A percentile compares a stretch with the other conserved stretches of the same genome.
These are phyloP conservation scores for Eupithecia tripunctaria DNA, from an alignment of 2,888 invertebrate genomes.

Conservation along the genomic window DNA sequence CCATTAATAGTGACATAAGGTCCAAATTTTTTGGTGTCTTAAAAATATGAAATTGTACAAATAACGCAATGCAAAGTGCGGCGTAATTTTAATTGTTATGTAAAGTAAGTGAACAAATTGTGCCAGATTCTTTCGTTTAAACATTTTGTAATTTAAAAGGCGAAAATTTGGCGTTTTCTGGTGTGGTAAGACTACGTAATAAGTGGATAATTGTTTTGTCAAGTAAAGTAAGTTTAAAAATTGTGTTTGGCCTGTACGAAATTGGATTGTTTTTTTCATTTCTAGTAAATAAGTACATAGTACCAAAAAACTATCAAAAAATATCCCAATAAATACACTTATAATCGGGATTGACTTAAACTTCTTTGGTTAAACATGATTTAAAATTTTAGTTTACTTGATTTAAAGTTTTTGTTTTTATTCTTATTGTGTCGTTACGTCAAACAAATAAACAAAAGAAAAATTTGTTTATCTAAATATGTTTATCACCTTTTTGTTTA, in stretches of 20 bases:
- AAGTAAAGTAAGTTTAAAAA: neutral
- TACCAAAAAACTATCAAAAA: too few species aligned
- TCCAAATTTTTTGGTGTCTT: neutral
- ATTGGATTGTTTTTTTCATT: neutral
- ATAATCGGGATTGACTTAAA: too few species aligned
- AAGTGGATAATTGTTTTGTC: neutral
- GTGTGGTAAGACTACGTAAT: neutral
- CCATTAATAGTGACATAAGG: neutral
- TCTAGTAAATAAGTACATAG: too few species aligned
- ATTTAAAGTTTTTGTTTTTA: too few species aligned
- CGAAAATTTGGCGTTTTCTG: slow-evolving; percentile 8
- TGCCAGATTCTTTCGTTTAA: slow-evolving; percentile 21
- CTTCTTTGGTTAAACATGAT: too few species aligned
- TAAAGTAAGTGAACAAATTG: slow-evolving; percentile 28
- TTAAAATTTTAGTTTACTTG: too few species aligned
- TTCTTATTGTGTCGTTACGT: too few species aligned
- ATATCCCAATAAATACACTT: too few species aligned
- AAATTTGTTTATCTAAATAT: neutral
- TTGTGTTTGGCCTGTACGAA: neutral
- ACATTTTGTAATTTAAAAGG: slow-evolving; percentile 27
- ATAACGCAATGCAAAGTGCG: slow-evolving; percentile 3
- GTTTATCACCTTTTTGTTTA: neutral
- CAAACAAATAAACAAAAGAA: too few species aligned
- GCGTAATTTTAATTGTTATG: slow-evolving; percentile 26
- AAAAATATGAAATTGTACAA: neutral